Base-by-base conservation (phyloP, 2,797 vertebrate species). In the Psittacula echo region DNA sequence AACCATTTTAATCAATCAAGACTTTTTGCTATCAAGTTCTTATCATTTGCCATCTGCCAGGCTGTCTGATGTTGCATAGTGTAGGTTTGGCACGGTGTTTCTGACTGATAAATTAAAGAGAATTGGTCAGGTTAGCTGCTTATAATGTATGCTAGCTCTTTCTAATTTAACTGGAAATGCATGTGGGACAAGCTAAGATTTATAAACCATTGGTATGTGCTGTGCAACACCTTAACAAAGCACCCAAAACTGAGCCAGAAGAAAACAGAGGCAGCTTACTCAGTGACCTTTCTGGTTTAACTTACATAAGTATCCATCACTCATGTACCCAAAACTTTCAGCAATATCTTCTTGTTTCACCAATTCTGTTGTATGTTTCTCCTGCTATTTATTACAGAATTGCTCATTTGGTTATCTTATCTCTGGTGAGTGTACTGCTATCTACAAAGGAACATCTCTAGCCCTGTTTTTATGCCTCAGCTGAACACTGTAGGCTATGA, bases 41-140 rank as follows among this genome's bases (percentile, higher is more conserved):
- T 85, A 72, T 87, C 37, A 44, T 65, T 93, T 75, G 16, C 78
- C 45, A 75, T 92, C 75, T 95, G 68, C 72, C 81, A 89, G 62
- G 42, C 53, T 92, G 68, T 73, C 86, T 67, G 77, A 86, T 34
- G 3, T 37, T 82, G 48, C 14, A 8, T 37, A 53, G 30, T 0
- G 4, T 71, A 70, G 65, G 54, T 34, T 89, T 80, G 79, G 53
- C 44, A 5, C 19, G 44, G 11, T 84, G 21, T 20, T 81, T 51
- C 41, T 81, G 87, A 70, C 51, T 62, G 37, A 68, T 37, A 67
- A 74, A 76, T 89, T 75, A 68, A 78, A n/a, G 60, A 76, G 27
- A 86, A 60, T 66, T 64, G 77, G 48, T 95, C 30, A 80, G 41
- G 87, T 15, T 54, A 95, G 51, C 14, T 0, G 0, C 48, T 93